These are phyloP conservation scores for Antrozous pallidus DNA, from an alignment of 2,797 vertebrate species.

Conservation along the genomic window DNA sequence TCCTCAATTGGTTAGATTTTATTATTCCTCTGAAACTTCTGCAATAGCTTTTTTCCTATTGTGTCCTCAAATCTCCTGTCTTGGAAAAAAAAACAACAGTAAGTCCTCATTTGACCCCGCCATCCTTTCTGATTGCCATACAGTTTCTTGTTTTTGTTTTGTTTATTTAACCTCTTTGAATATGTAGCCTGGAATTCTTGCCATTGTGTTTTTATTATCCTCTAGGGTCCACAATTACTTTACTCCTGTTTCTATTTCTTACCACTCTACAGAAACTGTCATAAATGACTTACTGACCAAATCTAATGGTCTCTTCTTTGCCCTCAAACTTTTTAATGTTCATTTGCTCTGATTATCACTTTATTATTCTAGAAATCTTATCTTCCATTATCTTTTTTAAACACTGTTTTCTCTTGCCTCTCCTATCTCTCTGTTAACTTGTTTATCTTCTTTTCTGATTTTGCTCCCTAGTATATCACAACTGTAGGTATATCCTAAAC, in stretches of 20 bases:
- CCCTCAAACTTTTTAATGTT: not conserved
- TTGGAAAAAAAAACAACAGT: not conserved
- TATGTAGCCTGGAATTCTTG: not conserved
- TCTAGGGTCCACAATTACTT: not conserved
- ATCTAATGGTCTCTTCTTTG: not conserved
- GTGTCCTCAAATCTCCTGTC: not conserved
- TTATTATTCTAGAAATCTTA: not conserved
- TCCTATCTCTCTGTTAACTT: not conserved
- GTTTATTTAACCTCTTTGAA: not conserved
- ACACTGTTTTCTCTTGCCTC: not conserved
- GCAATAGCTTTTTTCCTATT: not conserved
- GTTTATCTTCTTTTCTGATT: not conserved
- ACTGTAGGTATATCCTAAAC: not conserved
- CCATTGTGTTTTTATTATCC: constrained; percentile 24
- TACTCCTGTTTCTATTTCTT: constrained; percentile 1
- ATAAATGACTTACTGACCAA: constrained; percentile 32
- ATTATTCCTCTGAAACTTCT: constrained; percentile 3
- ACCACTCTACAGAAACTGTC: not conserved
- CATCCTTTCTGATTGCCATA: not conserved
- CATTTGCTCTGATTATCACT: not conserved
- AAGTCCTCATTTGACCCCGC: not conserved
- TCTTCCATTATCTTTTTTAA: not conserved
- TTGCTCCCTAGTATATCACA: not conserved
- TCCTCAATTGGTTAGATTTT: not conserved
- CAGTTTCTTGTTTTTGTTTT: not conserved